Base-by-base conservation (phyloP, 2,113 vertebrate genomes). In the Cyanoramphus novaezelandiae region DNA sequence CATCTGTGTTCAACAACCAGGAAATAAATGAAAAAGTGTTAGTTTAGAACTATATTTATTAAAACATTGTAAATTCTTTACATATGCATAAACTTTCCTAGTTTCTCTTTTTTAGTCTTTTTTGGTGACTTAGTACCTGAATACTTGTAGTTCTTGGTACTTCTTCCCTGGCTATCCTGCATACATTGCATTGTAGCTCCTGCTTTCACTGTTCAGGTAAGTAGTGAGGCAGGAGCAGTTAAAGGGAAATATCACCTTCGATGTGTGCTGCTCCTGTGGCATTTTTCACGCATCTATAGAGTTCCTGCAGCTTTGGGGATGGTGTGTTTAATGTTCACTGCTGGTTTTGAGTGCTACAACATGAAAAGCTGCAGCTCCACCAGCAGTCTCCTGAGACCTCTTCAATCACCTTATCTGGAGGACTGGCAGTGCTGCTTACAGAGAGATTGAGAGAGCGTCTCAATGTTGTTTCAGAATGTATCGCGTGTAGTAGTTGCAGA, bases 201-300 rank as follows among this genome's bases (percentile, higher is more conserved):
- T 21, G 10, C 10, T 74, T 13, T 86, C 33, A 13, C 60, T 60
- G 17, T 35, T 71, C 83, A 44, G 86, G 74, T 86, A 64, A 84
- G 77, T 29, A 67, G 37, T 0, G 2, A 86, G 65, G 39, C 68
- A 93, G 91, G 50, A 86, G n/a, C 68, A 76, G 39, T 81, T 67
- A 35, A 50, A 79, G 50, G 25, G 50, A 63, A 59, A 16, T 31
- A 63, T 41, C 11, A 9, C 7, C 46, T 67, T 50, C 7, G 2
- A 7, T 7, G 9, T 16, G 9, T 41, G 41, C 41, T 11, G 9
- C 33, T 39, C n/a, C 60, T 33, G 29, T 43, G 55, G 43, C n/a
- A 1, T n/a, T 70, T 60, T 62, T n/a, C 62, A 29, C 13, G 10
- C 39, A 9, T 29, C 24, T 2, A 0, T 3, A 21, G 3, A 44